Conservation (phyloP, 2,888 invertebrate genomes). For the Cryptocephalus primarius region DNA sequence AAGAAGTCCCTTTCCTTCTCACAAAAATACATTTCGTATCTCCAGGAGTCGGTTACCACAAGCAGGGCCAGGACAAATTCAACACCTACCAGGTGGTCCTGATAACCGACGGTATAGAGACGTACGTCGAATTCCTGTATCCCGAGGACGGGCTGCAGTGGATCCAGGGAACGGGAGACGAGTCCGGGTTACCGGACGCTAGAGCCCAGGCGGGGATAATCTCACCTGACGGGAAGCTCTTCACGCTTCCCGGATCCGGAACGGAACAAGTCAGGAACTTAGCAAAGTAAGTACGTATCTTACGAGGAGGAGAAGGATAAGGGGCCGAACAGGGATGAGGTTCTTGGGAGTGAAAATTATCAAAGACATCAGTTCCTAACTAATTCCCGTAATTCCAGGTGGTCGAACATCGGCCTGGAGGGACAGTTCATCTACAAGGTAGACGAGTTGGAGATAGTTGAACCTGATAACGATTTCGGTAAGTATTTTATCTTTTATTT, state of each 20-base stretch:
- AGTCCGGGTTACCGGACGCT: constrained; percentile 73
- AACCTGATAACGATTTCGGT: constrained; percentile 46
- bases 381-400: constrained; percentile 46
- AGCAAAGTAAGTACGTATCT: constrained; percentile 50
- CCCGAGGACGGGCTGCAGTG: constrained; percentile 83
- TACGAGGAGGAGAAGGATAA: too few species aligned
- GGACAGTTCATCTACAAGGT: constrained; percentile 83
- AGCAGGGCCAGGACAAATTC: constrained; percentile 52
- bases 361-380: too few species aligned
- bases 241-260: constrained; percentile 76
- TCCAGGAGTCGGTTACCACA: constrained; percentile 65
- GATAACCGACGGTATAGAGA: constrained; percentile 64
- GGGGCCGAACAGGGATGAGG: too few species aligned
- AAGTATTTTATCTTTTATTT: constrained; percentile 1
- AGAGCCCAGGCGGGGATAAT: constrained; percentile 90
- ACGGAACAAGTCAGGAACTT: constrained; percentile 77
- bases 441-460: constrained; percentile 58
- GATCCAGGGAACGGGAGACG: constrained; percentile 71
- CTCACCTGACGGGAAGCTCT: constrained; percentile 67
- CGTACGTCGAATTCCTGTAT: constrained; percentile 80
- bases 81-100: constrained; percentile 83
- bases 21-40: background rate
- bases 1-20: too few species aligned
- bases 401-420: constrained; percentile 74
- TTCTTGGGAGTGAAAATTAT: too few species aligned